Evolutionary conservation across 2,888 invertebrate genomes (phyloP), one percentile per base, ranked within the genome.

Genomic region (Synergus gifuensis): DNA sequence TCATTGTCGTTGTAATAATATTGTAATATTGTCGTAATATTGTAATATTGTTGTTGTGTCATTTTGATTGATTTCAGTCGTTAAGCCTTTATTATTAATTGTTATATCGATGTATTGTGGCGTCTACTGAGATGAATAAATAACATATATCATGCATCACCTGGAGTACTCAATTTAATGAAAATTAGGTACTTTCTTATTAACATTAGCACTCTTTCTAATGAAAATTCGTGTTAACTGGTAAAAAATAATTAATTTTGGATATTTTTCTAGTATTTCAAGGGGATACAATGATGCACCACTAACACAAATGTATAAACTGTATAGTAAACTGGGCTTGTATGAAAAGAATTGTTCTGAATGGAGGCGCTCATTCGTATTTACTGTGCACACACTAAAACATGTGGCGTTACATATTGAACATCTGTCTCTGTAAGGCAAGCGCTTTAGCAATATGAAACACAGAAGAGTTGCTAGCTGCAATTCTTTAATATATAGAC

Each of bases 361-460:
- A 87, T 87, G 84, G 86, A 86, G 82, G 85, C 86, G 86, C 85
- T 86, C 86, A 85, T 78, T 85, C 87, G 85, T 86, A 83, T 84
- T 86, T 84, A 84, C 81, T 81, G 79, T 77, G 67, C 63, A 63
- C 76, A 73, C 49, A 49, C 16, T 49, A 28, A 28, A 28, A 54
- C 73, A 54, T 73, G 49, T 54, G 54, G 54, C 54, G 36, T 54
- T 54, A n/a, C 54, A 73, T 73, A 54, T 49, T 54, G 54, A 36
- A 73, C 54, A 49, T 73, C 49, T 73, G 49, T 16, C 49, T 36
- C 69, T 28, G 14, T 16, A 54, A 36, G 73, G 49, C 49, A 49
- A 73, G 49, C 54, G 22, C 22, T 22, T 22, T 22, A 12, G 73
- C 49, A 28, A 28, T 73, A 49, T 73, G 22, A 73, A 54, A 73